Evolutionary conservation across 2,113 vertebrate species (phyloP), one percentile per base, ranked within the genome.

Genomic region (Osmerus mordax): DNA sequence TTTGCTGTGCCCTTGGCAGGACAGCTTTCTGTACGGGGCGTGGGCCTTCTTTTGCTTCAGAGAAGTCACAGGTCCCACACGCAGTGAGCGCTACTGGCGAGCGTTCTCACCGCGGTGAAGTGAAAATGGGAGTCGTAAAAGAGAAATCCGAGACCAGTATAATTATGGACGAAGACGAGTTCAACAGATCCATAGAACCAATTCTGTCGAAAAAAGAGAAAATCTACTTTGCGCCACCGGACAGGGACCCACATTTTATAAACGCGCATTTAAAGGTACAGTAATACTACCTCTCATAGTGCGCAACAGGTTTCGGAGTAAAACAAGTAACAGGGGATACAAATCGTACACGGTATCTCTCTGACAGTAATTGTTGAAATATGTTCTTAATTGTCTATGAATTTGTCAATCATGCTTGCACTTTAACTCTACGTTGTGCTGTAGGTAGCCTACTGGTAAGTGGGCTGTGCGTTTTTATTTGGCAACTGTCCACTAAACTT

Each of bases 191-290:
- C 9, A 91, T 92, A 21, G 90, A 91, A 53, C 87, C 93, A 0
- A 92, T 91, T 74, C 84, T 93, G 51, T 77, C 84, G 0, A 88
- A 87, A 59, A 89, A 88, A 0, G 85, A 89, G 67, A 91, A 91
- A 61, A 65, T 71, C 14, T 73, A 62, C 19, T 1, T 74, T 2
- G 81, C 85, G 51, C 71, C 7, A 3, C 80, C 47, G 19, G 91
- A 93, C 59, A 89, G 95, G 62, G 96, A 97, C 73, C 94, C 95
- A 0, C 80, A 80, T 68, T 80, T 88, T 8, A 82, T 95, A 47
- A 97, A 96, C 90, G 79, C 90, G 47, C 93, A 96, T 74, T 81
- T 98, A 61, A 91, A 95, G 95, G 96, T 97, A 88, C 67, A 69
- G 21, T 25, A 55, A 47, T 68, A 3, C 3, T 12, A 32, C 4